Conservation (phyloP, 2,113 vertebrate genomes). For the Ceyx margarethae region DNA sequence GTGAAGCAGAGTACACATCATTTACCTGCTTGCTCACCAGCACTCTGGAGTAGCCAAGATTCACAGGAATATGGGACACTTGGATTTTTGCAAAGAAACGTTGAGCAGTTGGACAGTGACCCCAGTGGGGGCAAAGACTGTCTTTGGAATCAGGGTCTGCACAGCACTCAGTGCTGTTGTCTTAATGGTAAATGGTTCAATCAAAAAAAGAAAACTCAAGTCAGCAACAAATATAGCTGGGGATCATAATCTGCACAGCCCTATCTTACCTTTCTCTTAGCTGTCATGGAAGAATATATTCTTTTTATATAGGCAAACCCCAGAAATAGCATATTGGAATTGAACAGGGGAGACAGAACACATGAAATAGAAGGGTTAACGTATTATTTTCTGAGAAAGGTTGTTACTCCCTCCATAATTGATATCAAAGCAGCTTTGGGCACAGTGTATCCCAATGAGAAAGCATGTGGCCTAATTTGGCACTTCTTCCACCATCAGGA, state of each 20-base stretch:
- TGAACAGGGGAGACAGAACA: background rate
- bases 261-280: background rate
- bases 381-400: background rate
- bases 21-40: background rate
- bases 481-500: conserved; percentile 51
- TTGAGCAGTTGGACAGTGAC: background rate
- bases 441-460: background rate
- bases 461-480: conserved; percentile 66
- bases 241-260: background rate
- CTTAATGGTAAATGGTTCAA: background rate
- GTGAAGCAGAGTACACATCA: background rate
- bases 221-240: background rate
- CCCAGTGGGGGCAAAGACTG: background rate
- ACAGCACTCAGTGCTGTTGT: background rate
- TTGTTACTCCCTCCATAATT: background rate
- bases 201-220: background rate
- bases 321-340: background rate
- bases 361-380: background rate
- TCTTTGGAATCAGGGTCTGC: background rate
- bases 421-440: conserved; percentile 12
- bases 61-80: background rate
- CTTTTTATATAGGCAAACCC: background rate
- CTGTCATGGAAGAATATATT: background rate
- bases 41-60: background rate
- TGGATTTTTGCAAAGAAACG: background rate